A percentile compares a stretch with the other conserved stretches of the same genome.
These are phyloP conservation scores for Rhea pennata DNA, from an alignment of 2,113 vertebrate species.

Conservation along the genomic window DNA sequence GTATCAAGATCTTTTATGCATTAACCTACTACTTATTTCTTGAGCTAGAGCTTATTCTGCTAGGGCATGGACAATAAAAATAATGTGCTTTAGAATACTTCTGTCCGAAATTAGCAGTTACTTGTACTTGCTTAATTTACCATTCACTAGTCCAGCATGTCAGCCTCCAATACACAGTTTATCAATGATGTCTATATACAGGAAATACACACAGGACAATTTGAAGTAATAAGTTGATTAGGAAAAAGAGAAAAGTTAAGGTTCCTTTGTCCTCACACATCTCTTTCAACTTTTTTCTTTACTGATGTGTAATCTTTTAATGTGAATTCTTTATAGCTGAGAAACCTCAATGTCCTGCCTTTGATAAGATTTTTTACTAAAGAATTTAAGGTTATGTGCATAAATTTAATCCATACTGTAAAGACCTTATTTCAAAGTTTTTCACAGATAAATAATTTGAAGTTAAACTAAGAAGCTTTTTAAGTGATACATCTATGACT, in stretches of 20 bases:
- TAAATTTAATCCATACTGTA: neutral
- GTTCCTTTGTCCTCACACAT: neutral
- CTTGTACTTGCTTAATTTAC: neutral
- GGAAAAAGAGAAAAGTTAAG: neutral
- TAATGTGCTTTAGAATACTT: neutral
- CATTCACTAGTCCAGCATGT: neutral
- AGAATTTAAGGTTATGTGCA: neutral
- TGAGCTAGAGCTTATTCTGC: neutral
- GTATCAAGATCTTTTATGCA: neutral
- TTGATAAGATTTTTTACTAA: neutral
- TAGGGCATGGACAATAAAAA: neutral
- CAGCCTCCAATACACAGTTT: too few relatives aligned
- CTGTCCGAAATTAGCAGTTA: neutral
- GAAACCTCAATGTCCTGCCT: neutral
- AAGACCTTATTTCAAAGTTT: neutral
- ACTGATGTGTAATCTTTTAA: neutral
- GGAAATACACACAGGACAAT: neutral
- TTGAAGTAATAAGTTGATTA: neutral
- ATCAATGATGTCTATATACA: neutral
- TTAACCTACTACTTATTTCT: neutral
- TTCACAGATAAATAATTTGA: neutral
- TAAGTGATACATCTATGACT: neutral
- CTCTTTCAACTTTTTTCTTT: neutral
- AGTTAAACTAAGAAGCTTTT: neutral
- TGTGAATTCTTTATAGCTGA: neutral